These are phyloP conservation scores for Parazoanthus swiftii DNA, from an alignment of 92 coral and sea anemone genomes.

Conservation along the genomic window DNA sequence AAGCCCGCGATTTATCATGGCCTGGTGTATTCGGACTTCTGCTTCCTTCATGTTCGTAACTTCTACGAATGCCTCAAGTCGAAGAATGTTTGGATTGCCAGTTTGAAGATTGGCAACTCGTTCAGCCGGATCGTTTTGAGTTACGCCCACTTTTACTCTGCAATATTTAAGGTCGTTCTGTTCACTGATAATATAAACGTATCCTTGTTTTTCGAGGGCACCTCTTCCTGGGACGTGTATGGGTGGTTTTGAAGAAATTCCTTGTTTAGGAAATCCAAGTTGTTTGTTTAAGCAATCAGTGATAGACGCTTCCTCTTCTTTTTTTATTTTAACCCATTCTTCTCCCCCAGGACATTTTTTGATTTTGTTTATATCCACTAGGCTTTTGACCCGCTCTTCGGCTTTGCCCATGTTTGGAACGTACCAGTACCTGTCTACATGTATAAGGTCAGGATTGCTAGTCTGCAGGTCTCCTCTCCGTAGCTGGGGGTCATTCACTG, in stretches of 20 bases:
- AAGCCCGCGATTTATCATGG: not conserved
- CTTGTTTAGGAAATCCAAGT: not conserved
- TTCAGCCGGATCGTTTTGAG: not conserved
- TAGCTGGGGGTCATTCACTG: no score
- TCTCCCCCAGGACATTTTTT: no score
- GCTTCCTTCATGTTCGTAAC: not conserved
- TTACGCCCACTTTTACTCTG: not conserved
- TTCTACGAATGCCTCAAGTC: not conserved
- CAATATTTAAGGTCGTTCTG: not conserved
- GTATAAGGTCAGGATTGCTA: no score
- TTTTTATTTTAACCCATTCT: no score
- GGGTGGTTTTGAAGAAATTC: not conserved
- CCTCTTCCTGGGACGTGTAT: not conserved
- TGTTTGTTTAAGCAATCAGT: not conserved
- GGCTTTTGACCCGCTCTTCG: no score
- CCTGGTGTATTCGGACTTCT: not conserved
- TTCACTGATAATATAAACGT: not conserved
- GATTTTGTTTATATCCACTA: not conserved
- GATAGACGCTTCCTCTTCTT: not conserved
- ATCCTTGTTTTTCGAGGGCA: not conserved
- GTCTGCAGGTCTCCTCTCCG: no score
- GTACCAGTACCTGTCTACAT: no score
- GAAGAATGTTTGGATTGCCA: not conserved
- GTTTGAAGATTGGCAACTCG: not conserved
- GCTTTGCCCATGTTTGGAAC: no score